Evolutionary conservation across 2,888 invertebrate genomes (phyloP).

Genomic region (Iphiclides podalirius): DNA sequence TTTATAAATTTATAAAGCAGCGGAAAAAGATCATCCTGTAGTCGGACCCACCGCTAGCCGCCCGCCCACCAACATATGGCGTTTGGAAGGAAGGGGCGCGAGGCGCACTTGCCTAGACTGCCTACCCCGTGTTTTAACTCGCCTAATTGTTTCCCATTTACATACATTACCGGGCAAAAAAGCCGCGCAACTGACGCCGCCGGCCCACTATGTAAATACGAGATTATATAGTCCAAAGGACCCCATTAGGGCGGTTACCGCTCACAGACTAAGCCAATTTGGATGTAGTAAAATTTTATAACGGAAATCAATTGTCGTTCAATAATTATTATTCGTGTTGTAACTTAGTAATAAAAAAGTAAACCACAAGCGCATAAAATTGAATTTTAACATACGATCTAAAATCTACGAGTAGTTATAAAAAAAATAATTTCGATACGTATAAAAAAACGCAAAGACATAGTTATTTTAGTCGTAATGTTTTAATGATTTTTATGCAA

Average conservation of each 20-base stretch:
- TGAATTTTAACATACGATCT: no score
- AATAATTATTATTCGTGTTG: slow-evolving; percentile 47
- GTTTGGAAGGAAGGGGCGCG: slow-evolving; percentile 60
- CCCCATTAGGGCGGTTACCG: slow-evolving; percentile 46
- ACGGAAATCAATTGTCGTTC: slow-evolving; percentile 66
- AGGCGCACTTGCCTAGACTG: slow-evolving; percentile 72
- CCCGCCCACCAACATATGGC: slow-evolving; percentile 74
- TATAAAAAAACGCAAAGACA: no score
- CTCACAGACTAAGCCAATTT: slow-evolving; percentile 49
- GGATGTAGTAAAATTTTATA: slow-evolving; percentile 55
- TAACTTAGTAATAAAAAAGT: no score
- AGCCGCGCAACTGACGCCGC: slow-evolving; percentile 65
- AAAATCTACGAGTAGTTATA: no score
- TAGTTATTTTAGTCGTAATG: no score
- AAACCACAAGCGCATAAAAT: background rate
- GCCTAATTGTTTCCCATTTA: slow-evolving; percentile 79
- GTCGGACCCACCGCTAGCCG: slow-evolving; percentile 31
- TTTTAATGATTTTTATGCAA: no score
- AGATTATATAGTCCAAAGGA: slow-evolving; percentile 46
- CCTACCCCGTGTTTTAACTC: slow-evolving; percentile 78
- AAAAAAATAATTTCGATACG: no score
- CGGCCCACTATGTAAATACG: slow-evolving; percentile 64
- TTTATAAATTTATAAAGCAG: no score
- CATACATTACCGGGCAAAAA: slow-evolving; percentile 76
- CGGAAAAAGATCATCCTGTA: slow-evolving; percentile 21